Evolutionary conservation across 2,113 vertebrate genomes (phyloP).

Genomic region (Rhineura floridana): DNA sequence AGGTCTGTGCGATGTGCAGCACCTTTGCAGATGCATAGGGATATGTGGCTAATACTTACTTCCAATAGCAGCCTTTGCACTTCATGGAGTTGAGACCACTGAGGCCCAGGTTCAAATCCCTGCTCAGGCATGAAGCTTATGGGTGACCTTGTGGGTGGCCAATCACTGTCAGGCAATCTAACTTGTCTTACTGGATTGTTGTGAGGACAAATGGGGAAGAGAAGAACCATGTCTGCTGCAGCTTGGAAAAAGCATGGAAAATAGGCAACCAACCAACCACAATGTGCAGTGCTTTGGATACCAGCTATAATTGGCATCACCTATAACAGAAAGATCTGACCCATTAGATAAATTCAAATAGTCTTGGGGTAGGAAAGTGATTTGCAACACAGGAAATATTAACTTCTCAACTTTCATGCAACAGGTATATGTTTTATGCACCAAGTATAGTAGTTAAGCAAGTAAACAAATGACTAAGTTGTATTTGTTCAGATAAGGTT

Average conservation of each 20-base stretch:
- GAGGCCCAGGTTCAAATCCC: too few relatives aligned
- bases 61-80: too few relatives aligned
- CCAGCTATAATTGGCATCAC: slow-evolving; percentile 48
- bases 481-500: slow-evolving; percentile 24
- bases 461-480: not conserved
- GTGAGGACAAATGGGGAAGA: not conserved
- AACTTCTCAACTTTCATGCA: slow-evolving; percentile 47
- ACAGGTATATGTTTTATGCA: slow-evolving; percentile 31
- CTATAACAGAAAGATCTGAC: slow-evolving; percentile 39
- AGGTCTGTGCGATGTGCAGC: not conserved
- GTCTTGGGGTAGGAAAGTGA: slow-evolving; percentile 48
- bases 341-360: slow-evolving; percentile 34
- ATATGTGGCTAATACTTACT: too few relatives aligned
- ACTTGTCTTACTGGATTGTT: not conserved
- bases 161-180: not conserved
- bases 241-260: not conserved
- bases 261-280: not conserved
- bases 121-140: too few relatives aligned
- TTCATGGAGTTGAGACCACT: too few relatives aligned
- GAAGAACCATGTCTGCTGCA: not conserved
- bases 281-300: not conserved
- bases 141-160: too few relatives aligned
- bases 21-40: not conserved
- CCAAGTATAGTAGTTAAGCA: slow-evolving; percentile 35
- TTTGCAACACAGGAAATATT: slow-evolving; percentile 49